These are phyloP conservation scores for Drosophila stalkeri DNA, from an alignment of 2,888 invertebrate species.

Conservation along the genomic window DNA sequence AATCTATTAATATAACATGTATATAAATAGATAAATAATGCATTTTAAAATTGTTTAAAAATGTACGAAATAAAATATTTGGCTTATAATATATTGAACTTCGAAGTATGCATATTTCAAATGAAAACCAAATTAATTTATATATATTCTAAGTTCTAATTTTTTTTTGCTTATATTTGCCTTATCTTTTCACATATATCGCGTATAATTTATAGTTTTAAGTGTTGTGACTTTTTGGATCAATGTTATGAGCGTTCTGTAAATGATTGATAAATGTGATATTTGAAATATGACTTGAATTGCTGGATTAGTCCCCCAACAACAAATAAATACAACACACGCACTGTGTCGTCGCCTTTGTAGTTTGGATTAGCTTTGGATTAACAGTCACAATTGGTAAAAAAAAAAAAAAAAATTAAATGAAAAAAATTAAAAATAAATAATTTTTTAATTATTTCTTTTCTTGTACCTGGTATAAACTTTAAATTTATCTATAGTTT, in stretches of 20 bases:
- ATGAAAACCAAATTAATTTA: background rate
- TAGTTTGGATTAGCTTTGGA: slow-evolving; percentile 40
- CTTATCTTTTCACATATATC: background rate
- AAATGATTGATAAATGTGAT: slow-evolving; percentile 50
- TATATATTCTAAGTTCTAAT: slow-evolving; percentile 23
- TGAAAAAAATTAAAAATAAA: background rate
- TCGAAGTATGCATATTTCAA: background rate
- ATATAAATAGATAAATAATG: background rate
- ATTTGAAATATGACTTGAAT: slow-evolving; percentile 57
- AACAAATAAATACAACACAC: slow-evolving; percentile 34
- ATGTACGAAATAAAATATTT: background rate
- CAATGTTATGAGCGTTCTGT: slow-evolving; percentile 59
- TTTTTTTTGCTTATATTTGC: background rate
- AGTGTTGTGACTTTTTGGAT: slow-evolving; percentile 40
- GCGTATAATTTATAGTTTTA: slow-evolving; percentile 30
- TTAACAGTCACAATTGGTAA: slow-evolving; percentile 1
- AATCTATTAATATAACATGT: slow-evolving; percentile 7
- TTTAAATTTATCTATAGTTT: slow-evolving; percentile 9
- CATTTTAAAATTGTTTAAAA: background rate
- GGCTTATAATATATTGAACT: slow-evolving; percentile 9
- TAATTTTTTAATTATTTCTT: background rate
- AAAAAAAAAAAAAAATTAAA: background rate
- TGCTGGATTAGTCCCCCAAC: slow-evolving; percentile 69
- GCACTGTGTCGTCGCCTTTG: slow-evolving; percentile 70
- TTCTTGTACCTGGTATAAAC: slow-evolving; percentile 27